phyloP scores from a whole-genome alignment of 2,888 invertebrate genomes.

The Sussaba pulchella region DNA sequence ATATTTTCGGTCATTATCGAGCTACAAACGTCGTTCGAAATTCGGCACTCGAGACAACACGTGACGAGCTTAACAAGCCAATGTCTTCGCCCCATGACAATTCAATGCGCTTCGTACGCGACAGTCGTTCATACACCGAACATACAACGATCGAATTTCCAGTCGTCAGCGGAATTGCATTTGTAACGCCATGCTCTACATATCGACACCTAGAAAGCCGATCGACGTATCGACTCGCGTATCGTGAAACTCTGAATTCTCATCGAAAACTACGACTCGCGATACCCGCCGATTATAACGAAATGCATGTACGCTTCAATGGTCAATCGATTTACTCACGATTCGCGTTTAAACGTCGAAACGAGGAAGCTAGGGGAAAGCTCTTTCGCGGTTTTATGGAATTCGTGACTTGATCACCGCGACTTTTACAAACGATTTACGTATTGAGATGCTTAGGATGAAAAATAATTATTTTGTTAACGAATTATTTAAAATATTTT shows the following conservation, averaged over 20 bases:
- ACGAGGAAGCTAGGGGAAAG: conserved; percentile 7
- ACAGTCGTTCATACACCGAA: not conserved
- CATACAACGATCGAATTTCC: conserved; percentile 22
- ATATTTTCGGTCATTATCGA: conserved; percentile 4
- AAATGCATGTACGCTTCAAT: not conserved
- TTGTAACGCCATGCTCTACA: conserved; percentile 11
- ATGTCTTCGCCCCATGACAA: conserved; percentile 11
- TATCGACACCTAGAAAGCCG: conserved; percentile 30
- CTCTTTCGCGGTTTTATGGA: conserved; percentile 10
- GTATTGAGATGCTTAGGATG: not conserved
- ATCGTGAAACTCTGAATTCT: conserved; percentile 42
- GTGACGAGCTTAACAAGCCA: conserved; percentile 27
- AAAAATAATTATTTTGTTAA: too few species aligned
- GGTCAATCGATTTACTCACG: conserved; percentile 13
- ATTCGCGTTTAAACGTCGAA: conserved; percentile 10
- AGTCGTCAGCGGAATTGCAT: conserved; percentile 10
- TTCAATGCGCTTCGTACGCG: conserved; percentile 16
- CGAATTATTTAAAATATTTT: too few species aligned
- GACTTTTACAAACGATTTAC: not conserved
- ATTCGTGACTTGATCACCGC: not conserved
- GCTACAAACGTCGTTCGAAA: conserved; percentile 23
- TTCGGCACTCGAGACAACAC: conserved; percentile 13
- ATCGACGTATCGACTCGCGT: conserved; percentile 27
- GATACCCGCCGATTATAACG: conserved; percentile 16
- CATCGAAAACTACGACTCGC: conserved; percentile 18